A percentile compares a stretch with the other conserved stretches of the same genome.
Conservation (phyloP, 2,888 invertebrate genomes). For the Caenorhabditis afra region DNA sequence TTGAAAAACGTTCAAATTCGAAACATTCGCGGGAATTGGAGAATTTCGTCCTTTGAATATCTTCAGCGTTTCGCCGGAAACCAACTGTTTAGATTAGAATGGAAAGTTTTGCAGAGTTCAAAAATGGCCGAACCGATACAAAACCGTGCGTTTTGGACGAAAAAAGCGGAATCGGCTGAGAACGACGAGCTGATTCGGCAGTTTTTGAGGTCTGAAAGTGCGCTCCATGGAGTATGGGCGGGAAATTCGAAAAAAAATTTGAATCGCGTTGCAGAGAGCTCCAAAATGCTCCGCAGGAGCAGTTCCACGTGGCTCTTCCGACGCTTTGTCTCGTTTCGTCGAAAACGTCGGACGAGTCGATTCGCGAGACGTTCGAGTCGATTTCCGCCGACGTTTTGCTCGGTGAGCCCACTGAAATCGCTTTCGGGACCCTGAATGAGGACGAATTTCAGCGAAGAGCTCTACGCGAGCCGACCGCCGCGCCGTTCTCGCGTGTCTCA, state of each 20-base stretch:
- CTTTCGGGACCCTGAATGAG: too few relatives aligned
- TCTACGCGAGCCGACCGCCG: constrained; percentile 60
- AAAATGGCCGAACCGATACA: too few relatives aligned
- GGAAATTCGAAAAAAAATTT: background rate
- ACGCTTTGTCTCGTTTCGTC: constrained; percentile 56
- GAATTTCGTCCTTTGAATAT: too few relatives aligned
- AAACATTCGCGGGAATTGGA: too few relatives aligned
- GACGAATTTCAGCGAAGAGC: too few relatives aligned
- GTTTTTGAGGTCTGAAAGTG: constrained; percentile 17
- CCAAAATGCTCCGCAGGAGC: constrained; percentile 20
- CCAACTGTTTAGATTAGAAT: background rate
- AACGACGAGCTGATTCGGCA: constrained; percentile 14
- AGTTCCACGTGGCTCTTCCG: constrained; percentile 53
- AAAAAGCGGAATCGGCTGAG: constrained; percentile 16
- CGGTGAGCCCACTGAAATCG: background rate
- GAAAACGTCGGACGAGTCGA: constrained; percentile 11
- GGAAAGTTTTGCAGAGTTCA: too few relatives aligned
- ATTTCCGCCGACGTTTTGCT: constrained; percentile 37
- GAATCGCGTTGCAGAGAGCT: constrained; percentile 42
- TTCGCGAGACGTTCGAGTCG: constrained; percentile 14
- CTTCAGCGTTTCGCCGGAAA: too few relatives aligned
- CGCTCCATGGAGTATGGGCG: background rate
- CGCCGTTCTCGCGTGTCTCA: constrained; percentile 65
- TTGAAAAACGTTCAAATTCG: background rate
- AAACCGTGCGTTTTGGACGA: constrained; percentile 23